Base-by-base conservation (phyloP, 2,888 invertebrate genomes). In the Acanthococcus lagerstroemiae region DNA sequence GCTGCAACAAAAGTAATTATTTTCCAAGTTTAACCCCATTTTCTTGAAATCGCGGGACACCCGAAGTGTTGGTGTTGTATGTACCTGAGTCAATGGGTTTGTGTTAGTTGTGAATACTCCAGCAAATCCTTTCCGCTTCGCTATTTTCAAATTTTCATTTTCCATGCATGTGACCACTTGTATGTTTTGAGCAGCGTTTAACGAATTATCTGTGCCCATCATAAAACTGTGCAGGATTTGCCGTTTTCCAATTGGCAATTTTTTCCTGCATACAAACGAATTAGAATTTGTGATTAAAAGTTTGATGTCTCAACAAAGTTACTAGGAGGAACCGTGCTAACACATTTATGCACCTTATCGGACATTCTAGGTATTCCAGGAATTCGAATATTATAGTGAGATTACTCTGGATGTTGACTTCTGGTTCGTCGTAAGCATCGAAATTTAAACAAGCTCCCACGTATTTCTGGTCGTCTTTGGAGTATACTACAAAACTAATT, bases 91-190 rank as follows among this genome's bases (percentile, higher is more conserved):
- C n/a, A 92, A 78, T 0, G 90, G 88, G 73, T 86, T 91, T 24
- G 91, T 90, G 74, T 92, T 92, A 3, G 90, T 90, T 1, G 92
- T 90, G 70, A 92, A 84, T 25, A 92, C 85, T 0, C 90, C 90
- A 0, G 78, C 77, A 75, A 86, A 92, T 6, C 82, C 77, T 65
- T 83, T 81, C 1, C 80, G 78, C 67, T 80, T 81, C 0, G 89
- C 90, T 9, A 88, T 71, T 54, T 80, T 77, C 69, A 89, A 76
- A 3, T 86, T 86, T 71, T 88, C 86, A 67, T 83, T 81, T 76
- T 92, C 92, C 81, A 91, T 83, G 67, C 84, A 84, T 68, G 84
- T 81, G 77, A 92, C 89, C 6, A 88, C 82, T 6, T 84, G 80
- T 5, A 92, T 86, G 73, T 91, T 91, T 73, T 91, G 87, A 56